phyloP scores from a whole-genome alignment of 2,888 invertebrate genomes.

The Temnothorax ravouxi region DNA sequence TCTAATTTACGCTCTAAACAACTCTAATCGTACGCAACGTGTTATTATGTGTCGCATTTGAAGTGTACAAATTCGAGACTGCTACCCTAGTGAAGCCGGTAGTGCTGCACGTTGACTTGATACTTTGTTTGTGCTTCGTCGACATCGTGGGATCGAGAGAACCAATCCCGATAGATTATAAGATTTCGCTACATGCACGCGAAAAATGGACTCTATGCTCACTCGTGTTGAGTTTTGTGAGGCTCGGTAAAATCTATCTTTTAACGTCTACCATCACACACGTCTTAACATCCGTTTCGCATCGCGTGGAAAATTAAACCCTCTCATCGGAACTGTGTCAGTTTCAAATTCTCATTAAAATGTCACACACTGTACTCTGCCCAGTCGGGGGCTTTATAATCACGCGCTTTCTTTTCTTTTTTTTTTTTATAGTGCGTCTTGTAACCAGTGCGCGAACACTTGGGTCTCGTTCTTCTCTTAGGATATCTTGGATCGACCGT shows the following conservation, averaged over 20 bases:
- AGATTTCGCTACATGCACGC: neutral
- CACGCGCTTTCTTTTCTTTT: conserved; percentile 22
- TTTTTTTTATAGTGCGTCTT: conserved; percentile 65
- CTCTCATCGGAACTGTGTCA: neutral
- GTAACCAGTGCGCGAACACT: conserved; percentile 72
- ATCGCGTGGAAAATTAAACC: neutral
- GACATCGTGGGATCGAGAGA: conserved; percentile 2
- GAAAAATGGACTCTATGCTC: conserved; percentile 4
- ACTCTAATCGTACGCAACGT: conserved; percentile 57
- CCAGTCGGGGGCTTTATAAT: conserved; percentile 27
- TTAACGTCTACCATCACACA: neutral
- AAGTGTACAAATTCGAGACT: conserved; percentile 55
- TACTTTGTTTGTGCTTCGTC: conserved; percentile 58
- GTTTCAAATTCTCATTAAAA: neutral
- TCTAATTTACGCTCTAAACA: conserved; percentile 71
- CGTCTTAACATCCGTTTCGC: neutral
- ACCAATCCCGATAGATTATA: neutral
- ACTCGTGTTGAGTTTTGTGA: neutral
- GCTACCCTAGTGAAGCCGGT: conserved; percentile 64
- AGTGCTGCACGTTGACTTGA: conserved; percentile 46
- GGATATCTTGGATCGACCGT: conserved; percentile 49
- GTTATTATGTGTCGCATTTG: conserved; percentile 26
- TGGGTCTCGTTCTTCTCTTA: conserved; percentile 23
- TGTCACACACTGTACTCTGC: conserved; percentile 35
- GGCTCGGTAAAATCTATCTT: neutral